Conservation (phyloP, 1,140 invertebrate genomes). For the Coptotermes formosanus region DNA sequence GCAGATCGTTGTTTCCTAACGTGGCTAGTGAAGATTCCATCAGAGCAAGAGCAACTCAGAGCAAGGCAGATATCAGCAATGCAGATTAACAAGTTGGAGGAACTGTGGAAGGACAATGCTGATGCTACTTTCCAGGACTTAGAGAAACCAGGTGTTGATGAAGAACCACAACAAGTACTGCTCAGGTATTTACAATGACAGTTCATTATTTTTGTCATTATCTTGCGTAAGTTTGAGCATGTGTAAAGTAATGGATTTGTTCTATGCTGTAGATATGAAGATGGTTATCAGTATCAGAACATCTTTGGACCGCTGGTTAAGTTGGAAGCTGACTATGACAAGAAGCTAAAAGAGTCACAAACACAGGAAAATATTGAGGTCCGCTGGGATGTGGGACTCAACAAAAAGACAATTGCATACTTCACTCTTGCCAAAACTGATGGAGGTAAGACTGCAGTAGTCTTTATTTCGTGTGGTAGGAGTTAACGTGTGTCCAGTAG, state of each 20-base stretch:
- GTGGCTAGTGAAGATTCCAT: conserved; percentile 96
- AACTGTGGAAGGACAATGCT: conserved; percentile 98
- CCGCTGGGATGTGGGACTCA: conserved; percentile 96
- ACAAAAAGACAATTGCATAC: conserved; percentile 97
- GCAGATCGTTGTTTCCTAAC: conserved; percentile 92
- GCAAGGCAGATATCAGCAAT: conserved; percentile 94
- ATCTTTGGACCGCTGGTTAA: conserved; percentile 97
- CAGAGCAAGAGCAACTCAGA: conserved; percentile 92
- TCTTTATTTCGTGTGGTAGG: neutral
- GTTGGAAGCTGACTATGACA: conserved; percentile 98
- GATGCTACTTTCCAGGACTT: conserved; percentile 97
- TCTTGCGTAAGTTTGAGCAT: neutral
- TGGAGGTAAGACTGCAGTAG: conserved; percentile 52
- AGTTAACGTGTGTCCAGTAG: too few species aligned
- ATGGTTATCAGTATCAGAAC: conserved; percentile 98
- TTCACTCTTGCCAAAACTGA: conserved; percentile 98
- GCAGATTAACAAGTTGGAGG: conserved; percentile 97
- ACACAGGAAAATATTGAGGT: conserved; percentile 99
- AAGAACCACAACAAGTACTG: conserved; percentile 94
- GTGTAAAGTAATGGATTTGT: neutral
- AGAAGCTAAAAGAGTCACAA: conserved; percentile 95
- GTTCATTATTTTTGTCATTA: conserved; percentile 28
- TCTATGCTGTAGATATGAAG: conserved; percentile 73
- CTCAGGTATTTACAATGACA: conserved; percentile 47
- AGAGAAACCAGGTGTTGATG: conserved; percentile 95